Conservation (phyloP, 2,797 vertebrate species). For the Nannoperca obscura region DNA sequence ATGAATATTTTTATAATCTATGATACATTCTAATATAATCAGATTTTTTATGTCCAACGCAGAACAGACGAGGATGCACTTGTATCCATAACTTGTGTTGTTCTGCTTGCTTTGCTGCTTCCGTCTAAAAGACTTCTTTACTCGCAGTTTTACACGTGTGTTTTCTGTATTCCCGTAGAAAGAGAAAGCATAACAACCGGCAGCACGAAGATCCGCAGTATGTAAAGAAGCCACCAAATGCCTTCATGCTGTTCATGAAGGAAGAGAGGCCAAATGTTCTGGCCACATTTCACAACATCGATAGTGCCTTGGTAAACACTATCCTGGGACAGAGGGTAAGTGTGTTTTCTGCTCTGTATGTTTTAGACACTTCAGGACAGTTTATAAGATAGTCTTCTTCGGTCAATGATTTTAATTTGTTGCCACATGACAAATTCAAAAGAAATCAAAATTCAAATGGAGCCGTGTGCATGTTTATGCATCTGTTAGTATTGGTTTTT, state of each 20-base stretch:
- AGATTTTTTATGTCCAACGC: neutral
- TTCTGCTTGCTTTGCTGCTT: neutral
- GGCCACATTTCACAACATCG: neutral
- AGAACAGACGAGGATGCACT: neutral
- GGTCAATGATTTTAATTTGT: neutral
- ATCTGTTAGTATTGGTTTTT: neutral
- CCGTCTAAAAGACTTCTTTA: neutral
- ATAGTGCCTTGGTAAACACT: neutral
- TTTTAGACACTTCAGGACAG: no score
- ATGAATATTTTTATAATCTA: neutral
- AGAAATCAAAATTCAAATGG: neutral
- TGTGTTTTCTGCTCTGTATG: neutral
- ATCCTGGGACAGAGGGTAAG: conserved; percentile 1
- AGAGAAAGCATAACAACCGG: neutral
- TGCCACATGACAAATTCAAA: neutral
- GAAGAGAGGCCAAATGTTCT: neutral
- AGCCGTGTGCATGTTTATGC: neutral
- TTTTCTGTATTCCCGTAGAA: neutral
- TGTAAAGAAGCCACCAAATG: conserved; percentile 14
- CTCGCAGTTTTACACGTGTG: neutral
- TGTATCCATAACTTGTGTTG: neutral
- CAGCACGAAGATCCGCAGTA: rapidly evolving
- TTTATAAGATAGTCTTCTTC: no score
- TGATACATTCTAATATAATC: neutral
- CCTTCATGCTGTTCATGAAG: conserved; percentile 22